A percentile compares a stretch with the other conserved stretches of the same genome.
Conservation (phyloP, 2,113 vertebrate genomes). For the Anguilla rostrata region DNA sequence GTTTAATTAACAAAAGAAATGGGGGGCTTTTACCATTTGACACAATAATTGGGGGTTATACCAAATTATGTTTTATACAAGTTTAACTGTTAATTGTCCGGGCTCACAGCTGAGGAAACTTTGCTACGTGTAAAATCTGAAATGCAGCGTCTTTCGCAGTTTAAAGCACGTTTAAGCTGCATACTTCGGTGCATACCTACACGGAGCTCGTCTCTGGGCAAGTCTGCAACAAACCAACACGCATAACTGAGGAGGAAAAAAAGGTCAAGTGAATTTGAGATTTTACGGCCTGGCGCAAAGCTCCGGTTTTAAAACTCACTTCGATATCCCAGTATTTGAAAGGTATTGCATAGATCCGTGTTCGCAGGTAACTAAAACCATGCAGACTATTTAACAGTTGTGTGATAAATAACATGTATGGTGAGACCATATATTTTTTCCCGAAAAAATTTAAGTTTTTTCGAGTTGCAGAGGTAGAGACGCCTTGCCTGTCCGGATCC, state of each 20-base stretch:
- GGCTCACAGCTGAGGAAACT: neutral
- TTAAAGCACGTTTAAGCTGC: neutral
- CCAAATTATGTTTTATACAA: neutral
- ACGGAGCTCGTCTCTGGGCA: neutral
- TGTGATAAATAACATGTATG: neutral
- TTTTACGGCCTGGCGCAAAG: neutral
- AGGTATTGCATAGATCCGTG: too few relatives aligned
- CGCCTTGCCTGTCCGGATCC: neutral
- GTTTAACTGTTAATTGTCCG: neutral
- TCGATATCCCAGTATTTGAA: neutral
- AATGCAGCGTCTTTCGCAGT: neutral
- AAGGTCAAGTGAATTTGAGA: neutral
- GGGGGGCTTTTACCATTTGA: neutral
- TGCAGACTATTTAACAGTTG: neutral
- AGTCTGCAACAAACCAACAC: neutral
- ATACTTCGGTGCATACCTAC: neutral
- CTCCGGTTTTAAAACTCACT: neutral
- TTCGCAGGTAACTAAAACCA: too few relatives aligned
- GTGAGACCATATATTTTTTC: neutral
- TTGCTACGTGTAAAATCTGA: neutral
- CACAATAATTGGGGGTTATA: neutral
- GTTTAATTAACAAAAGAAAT: neutral
- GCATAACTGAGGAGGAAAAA: neutral
- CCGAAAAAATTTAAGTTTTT: neutral
- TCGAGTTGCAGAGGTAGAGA: neutral